Percentiles rank a stretch among this genome's conserved stretches.
phyloP scores from a whole-genome alignment of 2,797 vertebrate genomes.

The Xiphophorus birchmanni region DNA sequence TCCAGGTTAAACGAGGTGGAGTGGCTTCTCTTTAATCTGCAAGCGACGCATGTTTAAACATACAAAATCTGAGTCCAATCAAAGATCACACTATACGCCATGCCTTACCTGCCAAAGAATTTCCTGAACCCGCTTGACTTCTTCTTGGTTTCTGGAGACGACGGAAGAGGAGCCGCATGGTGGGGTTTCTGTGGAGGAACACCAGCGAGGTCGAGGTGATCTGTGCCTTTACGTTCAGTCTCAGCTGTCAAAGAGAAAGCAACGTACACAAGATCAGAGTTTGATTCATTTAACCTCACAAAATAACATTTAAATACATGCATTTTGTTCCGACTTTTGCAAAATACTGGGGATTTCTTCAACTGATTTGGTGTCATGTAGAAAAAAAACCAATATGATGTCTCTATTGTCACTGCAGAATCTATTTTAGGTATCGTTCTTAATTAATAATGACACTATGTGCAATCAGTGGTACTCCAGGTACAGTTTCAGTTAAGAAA shows the following conservation, averaged over 20 bases:
- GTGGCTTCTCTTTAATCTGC: slow-evolving; percentile 92
- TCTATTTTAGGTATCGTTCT: not conserved
- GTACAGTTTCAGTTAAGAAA: not conserved
- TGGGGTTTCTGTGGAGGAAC: slow-evolving; percentile 73
- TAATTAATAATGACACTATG: too few relatives aligned
- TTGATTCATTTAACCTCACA: not conserved
- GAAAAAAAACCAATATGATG: not conserved
- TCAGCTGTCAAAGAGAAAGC: slow-evolving; percentile 79
- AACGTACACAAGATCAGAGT: not conserved
- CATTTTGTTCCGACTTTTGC: not conserved
- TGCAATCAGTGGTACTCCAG: not conserved
- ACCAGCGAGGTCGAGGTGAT: slow-evolving; percentile 90
- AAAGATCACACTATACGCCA: not conserved
- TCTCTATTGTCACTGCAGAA: not conserved
- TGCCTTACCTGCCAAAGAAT: slow-evolving; percentile 89
- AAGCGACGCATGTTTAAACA: not conserved
- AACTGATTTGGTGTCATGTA: not conserved
- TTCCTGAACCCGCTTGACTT: slow-evolving; percentile 92
- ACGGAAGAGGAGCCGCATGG: slow-evolving; percentile 69
- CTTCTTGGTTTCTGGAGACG: slow-evolving; percentile 91
- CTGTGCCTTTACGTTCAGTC: slow-evolving; percentile 84
- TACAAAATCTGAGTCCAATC: not conserved
- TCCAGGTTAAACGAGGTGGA: slow-evolving; percentile 93
- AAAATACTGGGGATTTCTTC: not conserved
- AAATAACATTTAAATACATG: not conserved